A percentile compares a stretch with the other conserved stretches of the same genome.
phyloP scores from a whole-genome alignment of 2,113 vertebrate genomes.

The Clinocottus analis region DNA sequence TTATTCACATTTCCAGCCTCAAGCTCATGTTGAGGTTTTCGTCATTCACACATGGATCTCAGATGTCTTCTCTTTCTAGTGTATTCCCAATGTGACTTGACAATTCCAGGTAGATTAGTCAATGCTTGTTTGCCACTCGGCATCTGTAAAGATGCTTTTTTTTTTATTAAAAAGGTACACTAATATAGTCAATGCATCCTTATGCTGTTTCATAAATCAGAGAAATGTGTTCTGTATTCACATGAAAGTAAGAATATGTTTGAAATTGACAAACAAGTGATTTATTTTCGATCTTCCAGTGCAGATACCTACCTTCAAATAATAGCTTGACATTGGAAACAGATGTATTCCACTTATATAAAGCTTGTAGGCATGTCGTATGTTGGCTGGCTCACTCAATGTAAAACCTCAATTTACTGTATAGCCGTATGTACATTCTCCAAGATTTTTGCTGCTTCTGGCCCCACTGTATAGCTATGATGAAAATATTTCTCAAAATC shows the following conservation, averaged over 20 bases:
- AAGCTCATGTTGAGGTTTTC: background rate
- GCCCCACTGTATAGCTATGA: background rate
- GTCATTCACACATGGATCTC: constrained; percentile 15
- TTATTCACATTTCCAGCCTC: background rate
- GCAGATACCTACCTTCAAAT: background rate
- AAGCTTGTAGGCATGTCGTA: background rate
- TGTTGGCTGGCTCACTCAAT: background rate
- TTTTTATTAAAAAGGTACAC: constrained; percentile 16
- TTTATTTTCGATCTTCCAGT: background rate
- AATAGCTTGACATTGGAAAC: background rate
- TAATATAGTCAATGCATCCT: constrained; percentile 26
- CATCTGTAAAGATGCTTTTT: background rate
- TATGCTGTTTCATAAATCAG: background rate
- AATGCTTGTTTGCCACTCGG: background rate
- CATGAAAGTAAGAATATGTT: background rate
- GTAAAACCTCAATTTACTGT: background rate
- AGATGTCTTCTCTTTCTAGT: background rate
- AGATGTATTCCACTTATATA: too few species aligned
- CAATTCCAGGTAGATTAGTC: constrained; percentile 20
- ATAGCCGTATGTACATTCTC: background rate
- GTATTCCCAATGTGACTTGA: background rate
- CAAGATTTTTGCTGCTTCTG: background rate
- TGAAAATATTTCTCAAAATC: constrained; percentile 21
- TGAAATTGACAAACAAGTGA: background rate
- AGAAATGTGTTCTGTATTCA: background rate